phyloP scores from a whole-genome alignment of 2,888 invertebrate genomes.

The Drosophila mayaguana region DNA sequence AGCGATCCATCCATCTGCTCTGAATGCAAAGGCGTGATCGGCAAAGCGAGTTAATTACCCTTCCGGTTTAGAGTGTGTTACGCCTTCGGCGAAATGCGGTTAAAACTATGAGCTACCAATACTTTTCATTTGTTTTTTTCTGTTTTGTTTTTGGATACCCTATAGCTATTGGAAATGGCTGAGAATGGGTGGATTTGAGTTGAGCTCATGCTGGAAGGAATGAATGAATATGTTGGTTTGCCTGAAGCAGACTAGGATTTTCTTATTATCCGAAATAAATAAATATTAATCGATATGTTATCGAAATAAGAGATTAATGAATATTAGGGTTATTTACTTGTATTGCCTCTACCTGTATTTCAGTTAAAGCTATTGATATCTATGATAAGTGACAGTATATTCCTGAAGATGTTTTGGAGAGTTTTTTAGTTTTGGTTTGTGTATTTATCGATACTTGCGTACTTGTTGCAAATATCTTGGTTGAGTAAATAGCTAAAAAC shows the following conservation, averaged over 20 bases:
- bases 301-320: neutral
- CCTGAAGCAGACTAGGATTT: too few species aligned
- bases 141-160: constrained; percentile 12
- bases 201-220: neutral
- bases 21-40: constrained; percentile 82
- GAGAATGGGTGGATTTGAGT: neutral
- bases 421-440: too few species aligned
- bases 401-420: too few species aligned
- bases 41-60: constrained; percentile 84
- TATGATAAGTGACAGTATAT: too few species aligned
- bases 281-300: neutral
- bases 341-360: too few species aligned
- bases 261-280: too few species aligned
- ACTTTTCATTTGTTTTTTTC: constrained; percentile 55
- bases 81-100: constrained; percentile 81
- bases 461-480: too few species aligned
- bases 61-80: constrained; percentile 83
- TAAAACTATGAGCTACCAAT: constrained; percentile 69
- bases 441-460: too few species aligned
- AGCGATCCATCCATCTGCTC: constrained; percentile 56
- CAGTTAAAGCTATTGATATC: too few species aligned
- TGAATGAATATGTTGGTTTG: too few species aligned
- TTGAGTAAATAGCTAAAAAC: too few species aligned
- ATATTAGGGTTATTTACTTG: too few species aligned
- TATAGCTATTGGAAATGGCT: neutral